A percentile compares a stretch with the other conserved stretches of the same genome.
These are phyloP conservation scores for Stegodyphus mimosarum DNA, from an alignment of 1,140 invertebrate species.

Conservation along the genomic window DNA sequence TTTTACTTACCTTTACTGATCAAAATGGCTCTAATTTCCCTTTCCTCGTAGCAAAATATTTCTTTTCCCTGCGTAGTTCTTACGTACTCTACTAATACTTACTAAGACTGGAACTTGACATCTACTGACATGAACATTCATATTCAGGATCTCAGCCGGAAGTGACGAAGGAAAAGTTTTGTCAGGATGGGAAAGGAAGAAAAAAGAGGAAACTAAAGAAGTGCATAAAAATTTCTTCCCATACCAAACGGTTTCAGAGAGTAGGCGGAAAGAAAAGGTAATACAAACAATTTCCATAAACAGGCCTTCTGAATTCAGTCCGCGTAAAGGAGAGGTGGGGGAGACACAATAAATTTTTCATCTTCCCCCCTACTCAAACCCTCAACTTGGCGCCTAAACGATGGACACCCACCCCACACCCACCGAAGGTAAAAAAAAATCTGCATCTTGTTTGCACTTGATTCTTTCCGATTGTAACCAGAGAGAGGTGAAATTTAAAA, in stretches of 20 bases:
- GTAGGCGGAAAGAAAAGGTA: constrained; percentile 2
- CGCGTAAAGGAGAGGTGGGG: background rate
- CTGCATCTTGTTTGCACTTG: constrained; percentile 56
- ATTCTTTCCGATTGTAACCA: constrained; percentile 46
- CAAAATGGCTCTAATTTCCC: too few relatives aligned
- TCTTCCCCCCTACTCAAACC: constrained; percentile 10
- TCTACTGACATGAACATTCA: background rate
- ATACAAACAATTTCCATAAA: constrained; percentile 58
- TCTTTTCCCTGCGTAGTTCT: too few relatives aligned
- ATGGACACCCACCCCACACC: background rate
- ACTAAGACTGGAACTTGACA: too few relatives aligned
- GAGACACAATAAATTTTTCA: constrained; percentile 31
- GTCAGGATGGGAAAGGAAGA: background rate
- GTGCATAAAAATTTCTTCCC: background rate
- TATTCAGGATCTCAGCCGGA: constrained; percentile 21
- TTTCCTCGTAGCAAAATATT: too few relatives aligned
- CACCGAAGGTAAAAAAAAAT: background rate
- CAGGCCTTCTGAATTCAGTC: constrained; percentile 55
- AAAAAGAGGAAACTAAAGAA: background rate
- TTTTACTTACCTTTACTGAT: too few relatives aligned
- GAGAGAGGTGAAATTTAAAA: constrained; percentile 42
- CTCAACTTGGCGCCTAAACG: constrained; percentile 19
- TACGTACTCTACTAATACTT: too few relatives aligned
- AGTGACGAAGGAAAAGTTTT: constrained; percentile 30
- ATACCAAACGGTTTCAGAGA: background rate